A percentile compares a stretch with the other conserved stretches of the same genome.
phyloP scores from a whole-genome alignment of 2,113 vertebrate species.

The Ophthalmolycus amberensis region DNA sequence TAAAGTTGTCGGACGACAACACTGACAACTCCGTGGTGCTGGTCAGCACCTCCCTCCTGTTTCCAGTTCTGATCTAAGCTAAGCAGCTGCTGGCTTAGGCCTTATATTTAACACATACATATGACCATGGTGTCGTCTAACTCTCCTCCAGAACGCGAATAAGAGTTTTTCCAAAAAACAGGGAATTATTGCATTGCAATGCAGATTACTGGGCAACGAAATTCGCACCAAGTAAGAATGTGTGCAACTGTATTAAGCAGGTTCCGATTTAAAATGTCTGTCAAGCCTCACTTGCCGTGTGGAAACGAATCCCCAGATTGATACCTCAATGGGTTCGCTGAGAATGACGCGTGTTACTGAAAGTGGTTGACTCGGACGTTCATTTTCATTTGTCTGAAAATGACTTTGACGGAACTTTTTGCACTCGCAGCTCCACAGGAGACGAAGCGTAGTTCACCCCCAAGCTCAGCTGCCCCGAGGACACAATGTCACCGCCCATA shows the following conservation, averaged over 20 bases:
- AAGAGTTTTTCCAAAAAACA: too few relatives aligned
- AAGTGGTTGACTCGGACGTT: constrained; percentile 24
- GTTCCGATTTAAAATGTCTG: neutral
- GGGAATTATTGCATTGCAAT: neutral
- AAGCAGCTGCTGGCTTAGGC: neutral
- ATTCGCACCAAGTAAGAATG: neutral
- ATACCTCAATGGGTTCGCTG: constrained; percentile 1
- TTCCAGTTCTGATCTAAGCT: too few relatives aligned
- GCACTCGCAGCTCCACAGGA: constrained; percentile 12
- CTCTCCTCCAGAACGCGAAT: neutral
- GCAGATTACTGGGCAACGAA: neutral
- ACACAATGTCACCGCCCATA: constrained; percentile 41
- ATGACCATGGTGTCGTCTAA: neutral
- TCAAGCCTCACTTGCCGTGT: neutral
- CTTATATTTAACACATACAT: neutral
- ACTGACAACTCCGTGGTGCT: too few relatives aligned
- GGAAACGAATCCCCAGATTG: neutral
- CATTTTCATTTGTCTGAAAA: constrained; percentile 22
- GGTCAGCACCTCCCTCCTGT: too few relatives aligned
- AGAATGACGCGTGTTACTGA: neutral
- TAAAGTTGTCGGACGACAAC: too few relatives aligned
- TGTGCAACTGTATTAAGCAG: neutral
- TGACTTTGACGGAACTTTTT: constrained; percentile 38
- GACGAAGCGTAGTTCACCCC: constrained; percentile 32
- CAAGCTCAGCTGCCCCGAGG: constrained; percentile 36